These are phyloP conservation scores for Ceyx margarethae DNA, from an alignment of 2,113 vertebrate genomes.

Conservation along the genomic window DNA sequence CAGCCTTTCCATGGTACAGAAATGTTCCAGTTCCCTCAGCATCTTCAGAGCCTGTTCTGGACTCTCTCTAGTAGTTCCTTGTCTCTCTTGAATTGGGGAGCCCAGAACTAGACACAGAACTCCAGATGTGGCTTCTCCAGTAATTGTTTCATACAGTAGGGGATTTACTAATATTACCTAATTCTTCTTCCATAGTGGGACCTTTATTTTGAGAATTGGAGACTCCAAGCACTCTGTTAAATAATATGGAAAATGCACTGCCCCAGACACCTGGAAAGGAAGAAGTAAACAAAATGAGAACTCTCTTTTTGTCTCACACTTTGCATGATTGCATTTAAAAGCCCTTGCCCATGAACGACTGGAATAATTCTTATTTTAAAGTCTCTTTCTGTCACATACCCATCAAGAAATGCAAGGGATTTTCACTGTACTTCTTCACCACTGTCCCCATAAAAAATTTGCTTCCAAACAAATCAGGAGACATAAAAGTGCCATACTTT, in stretches of 20 bases:
- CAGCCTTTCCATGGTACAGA: too few relatives aligned
- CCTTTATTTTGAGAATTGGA: constrained; percentile 80
- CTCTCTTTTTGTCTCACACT: not conserved
- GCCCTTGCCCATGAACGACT: not conserved
- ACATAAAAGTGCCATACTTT: constrained; percentile 98
- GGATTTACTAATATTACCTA: constrained; percentile 79
- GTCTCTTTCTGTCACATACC: constrained; percentile 60
- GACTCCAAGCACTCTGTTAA: constrained; percentile 94
- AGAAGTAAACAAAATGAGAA: not conserved
- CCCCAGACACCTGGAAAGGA: constrained; percentile 90
- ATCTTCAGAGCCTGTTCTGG: too few relatives aligned
- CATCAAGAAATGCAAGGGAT: constrained; percentile 98
- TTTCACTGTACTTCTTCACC: constrained; percentile 91
- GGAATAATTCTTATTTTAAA: not conserved
- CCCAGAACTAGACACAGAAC: too few relatives aligned
- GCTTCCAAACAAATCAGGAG: constrained; percentile 93
- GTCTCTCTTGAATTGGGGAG: too few relatives aligned
- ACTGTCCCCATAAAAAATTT: constrained; percentile 98
- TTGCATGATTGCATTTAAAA: not conserved
- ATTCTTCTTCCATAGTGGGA: constrained; percentile 95
- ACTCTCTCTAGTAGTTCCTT: too few relatives aligned
- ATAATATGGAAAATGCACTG: constrained; percentile 96
- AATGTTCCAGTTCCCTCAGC: too few relatives aligned
- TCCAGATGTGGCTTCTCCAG: not conserved
- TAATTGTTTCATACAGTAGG: not conserved